Evolutionary conservation across 2,797 vertebrate species (phyloP), one percentile per base, ranked within the genome.

Genomic region (Fringilla coelebs): DNA sequence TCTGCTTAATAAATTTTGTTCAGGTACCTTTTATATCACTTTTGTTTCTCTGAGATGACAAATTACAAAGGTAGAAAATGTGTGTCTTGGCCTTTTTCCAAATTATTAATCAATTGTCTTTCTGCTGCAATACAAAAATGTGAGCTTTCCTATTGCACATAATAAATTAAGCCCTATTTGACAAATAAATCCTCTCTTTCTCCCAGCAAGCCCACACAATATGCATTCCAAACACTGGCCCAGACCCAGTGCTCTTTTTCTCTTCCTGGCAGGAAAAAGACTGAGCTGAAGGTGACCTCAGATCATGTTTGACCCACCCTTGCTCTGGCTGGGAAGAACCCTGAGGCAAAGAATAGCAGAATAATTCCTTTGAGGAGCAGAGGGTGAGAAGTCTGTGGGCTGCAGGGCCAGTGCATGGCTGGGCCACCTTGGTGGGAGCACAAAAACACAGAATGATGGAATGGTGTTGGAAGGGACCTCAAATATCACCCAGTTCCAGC

Each of bases 51-150:
- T 70, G 54, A 91, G 38, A 61, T 12, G 43, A 70, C 45, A 83
- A 90, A 95, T 91, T 54, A 67, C 54, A 61, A 76, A 85, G 62
- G 25, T 85, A 67, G 88, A 83, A 34, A 48, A n/a, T 63, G 38
- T 54, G 32, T 83, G 41, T 51, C 68, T 78, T 95, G 94, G 86
- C 43, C 31, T 86, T 89, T n/a, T 89, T 60, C 88, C 87, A 92
- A 79, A 94, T 85, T 83, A 88, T 93, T 90, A 88, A 88, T 83
- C 75, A 90, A 80, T 67, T 54, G 11, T 20, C 52, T 54, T 87
- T 83, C 61, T 89, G 38, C 61, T 60, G 67, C 57, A 93, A 87
- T 57, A 92, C 16, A 85, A 52, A 93, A 86, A 67, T 11, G 21
- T 22, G 52, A 92, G 36, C 63, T 90, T 89, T 91, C 80, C 66